Evolutionary conservation across 2,113 vertebrate genomes (phyloP).

Genomic region (Sebastes schlegelii): DNA sequence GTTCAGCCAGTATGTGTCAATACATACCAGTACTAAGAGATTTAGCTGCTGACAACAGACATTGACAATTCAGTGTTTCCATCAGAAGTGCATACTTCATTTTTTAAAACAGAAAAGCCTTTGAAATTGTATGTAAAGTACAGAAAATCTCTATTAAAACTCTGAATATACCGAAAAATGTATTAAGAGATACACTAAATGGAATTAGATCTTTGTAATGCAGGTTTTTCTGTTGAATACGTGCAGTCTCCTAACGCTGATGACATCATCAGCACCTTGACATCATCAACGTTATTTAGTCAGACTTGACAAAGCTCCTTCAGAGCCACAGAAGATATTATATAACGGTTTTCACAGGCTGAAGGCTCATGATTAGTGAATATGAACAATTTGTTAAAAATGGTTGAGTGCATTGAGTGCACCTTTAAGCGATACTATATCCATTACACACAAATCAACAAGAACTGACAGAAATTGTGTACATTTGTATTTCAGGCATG

Average conservation of each 20-base stretch:
- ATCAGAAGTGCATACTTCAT: background rate
- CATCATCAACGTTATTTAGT: no score
- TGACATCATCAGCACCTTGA: no score
- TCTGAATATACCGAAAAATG: background rate
- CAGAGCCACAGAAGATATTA: background rate
- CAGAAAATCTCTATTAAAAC: background rate
- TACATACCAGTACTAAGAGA: background rate
- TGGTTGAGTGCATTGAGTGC: background rate
- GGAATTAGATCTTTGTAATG: no score
- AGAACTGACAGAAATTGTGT: background rate
- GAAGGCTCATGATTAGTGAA: background rate
- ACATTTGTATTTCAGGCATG: background rate
- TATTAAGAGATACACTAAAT: background rate
- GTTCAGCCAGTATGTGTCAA: background rate
- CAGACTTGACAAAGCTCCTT: no score
- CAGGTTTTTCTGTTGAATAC: no score
- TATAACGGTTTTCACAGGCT: background rate
- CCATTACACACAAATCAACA: background rate
- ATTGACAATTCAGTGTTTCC: no score
- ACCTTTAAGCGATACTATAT: background rate
- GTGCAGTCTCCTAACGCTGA: no score
- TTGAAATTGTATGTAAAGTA: background rate
- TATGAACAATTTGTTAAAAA: background rate
- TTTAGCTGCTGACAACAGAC: background rate
- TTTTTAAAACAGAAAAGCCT: background rate